A percentile compares a stretch with the other conserved stretches of the same genome.
These are phyloP conservation scores for Chondrosia reniformis DNA, from an alignment of 37 sponge, comb jelly and placozoan genomes.

Conservation along the genomic window DNA sequence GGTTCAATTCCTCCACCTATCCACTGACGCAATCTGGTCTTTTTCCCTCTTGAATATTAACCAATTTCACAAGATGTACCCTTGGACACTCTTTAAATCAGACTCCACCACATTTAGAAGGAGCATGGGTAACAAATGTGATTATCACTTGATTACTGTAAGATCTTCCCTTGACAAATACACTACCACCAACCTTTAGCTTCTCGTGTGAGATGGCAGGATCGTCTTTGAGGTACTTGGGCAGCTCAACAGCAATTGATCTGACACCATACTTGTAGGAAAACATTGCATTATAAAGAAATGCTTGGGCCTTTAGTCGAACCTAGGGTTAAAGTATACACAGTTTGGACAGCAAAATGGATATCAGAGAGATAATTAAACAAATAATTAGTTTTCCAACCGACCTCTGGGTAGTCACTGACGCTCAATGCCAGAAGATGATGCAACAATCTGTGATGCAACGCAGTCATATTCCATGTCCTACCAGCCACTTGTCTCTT, in stretches of 20 bases:
- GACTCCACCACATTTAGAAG: too few relatives aligned
- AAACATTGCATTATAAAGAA: constrained; percentile 23
- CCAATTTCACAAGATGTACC: too few relatives aligned
- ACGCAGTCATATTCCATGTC: constrained; percentile 40
- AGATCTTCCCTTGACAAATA: not conserved
- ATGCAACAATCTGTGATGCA: constrained; percentile 40
- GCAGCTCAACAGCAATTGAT: constrained; percentile 33
- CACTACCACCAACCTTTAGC: constrained; percentile 53
- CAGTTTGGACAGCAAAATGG: too few relatives aligned
- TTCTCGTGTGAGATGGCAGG: constrained; percentile 55
- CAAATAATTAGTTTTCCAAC: not conserved
- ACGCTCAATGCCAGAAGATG: constrained; percentile 40
- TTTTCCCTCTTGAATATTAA: not conserved
- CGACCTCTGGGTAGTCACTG: constrained; percentile 58
- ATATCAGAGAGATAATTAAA: not conserved
- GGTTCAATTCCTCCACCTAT: not conserved
- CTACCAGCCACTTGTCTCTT: constrained; percentile 49
- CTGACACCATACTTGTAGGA: constrained; percentile 43
- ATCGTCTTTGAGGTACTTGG: constrained; percentile 28
- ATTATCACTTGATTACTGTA: not conserved
- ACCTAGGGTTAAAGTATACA: too few relatives aligned
- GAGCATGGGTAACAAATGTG: not conserved
- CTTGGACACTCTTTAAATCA: too few relatives aligned
- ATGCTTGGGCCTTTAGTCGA: constrained; percentile 46
- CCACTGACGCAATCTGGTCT: not conserved